phyloP scores from a whole-genome alignment of 2,797 vertebrate genomes.

The Siniperca undulata region DNA sequence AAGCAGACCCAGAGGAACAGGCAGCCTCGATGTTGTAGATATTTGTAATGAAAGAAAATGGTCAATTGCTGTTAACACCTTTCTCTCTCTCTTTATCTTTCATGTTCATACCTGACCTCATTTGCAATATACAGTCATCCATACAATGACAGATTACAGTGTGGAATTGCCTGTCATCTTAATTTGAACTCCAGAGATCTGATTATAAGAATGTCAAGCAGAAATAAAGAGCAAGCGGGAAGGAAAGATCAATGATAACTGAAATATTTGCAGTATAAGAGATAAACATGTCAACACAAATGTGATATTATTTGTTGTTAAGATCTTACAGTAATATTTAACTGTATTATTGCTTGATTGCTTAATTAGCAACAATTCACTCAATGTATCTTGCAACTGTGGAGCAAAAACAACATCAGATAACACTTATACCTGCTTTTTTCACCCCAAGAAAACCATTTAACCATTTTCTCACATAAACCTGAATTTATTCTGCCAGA shows the following conservation, averaged over 20 bases:
- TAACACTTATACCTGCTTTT: background rate
- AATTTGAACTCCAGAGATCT: slow-evolving; percentile 1
- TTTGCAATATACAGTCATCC: background rate
- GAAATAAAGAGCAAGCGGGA: background rate
- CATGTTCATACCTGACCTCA: slow-evolving; percentile 11
- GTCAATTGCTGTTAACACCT: slow-evolving; percentile 13
- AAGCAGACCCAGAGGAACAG: slow-evolving; percentile 48
- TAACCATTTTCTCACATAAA: background rate
- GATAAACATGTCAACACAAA: background rate
- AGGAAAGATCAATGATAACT: background rate
- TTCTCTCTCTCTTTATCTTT: background rate
- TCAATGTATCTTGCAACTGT: too few relatives aligned
- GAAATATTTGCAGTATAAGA: background rate
- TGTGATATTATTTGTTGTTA: background rate
- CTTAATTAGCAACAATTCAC: background rate
- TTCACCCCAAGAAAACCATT: background rate
- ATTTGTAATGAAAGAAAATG: slow-evolving; percentile 46
- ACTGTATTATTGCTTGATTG: background rate
- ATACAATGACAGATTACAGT: background rate
- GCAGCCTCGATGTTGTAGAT: slow-evolving; percentile 21
- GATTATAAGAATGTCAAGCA: background rate
- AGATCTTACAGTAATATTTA: background rate
- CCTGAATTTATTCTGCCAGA: background rate
- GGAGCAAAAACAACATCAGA: background rate
- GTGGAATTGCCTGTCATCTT: background rate